Evolutionary conservation across 1,140 invertebrate species (phyloP).

Genomic region (Melanaphis sacchari): DNA sequence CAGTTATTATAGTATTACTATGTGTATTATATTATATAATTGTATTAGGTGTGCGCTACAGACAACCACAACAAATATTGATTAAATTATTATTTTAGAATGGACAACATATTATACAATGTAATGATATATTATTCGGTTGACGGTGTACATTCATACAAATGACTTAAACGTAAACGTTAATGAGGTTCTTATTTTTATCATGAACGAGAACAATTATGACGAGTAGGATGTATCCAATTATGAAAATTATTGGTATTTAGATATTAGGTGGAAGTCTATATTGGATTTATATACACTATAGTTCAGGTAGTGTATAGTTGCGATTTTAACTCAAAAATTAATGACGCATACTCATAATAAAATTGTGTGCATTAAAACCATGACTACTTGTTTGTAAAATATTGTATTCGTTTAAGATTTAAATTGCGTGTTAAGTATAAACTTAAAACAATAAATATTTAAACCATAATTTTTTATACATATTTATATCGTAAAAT

Average conservation of each 20-base stretch:
- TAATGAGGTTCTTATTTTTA: too few relatives aligned
- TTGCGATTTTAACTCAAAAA: not conserved
- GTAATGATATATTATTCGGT: too few relatives aligned
- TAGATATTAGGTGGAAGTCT: not conserved
- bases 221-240: not conserved
- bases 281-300: not conserved
- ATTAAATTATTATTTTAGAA: not conserved
- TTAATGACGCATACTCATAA: not conserved
- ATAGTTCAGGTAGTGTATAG: not conserved
- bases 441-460: too few relatives aligned
- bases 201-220: not conserved
- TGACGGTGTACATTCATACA: too few relatives aligned
- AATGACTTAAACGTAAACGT: not conserved
- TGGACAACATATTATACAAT: too few relatives aligned
- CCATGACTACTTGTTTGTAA: too few relatives aligned
- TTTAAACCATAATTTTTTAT: too few relatives aligned
- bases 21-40: not conserved
- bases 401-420: too few relatives aligned
- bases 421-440: too few relatives aligned
- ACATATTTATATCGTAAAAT: too few relatives aligned
- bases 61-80: not conserved
- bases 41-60: not conserved
- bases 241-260: not conserved
- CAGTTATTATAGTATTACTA: not conserved
- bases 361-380: too few relatives aligned